phyloP scores from a whole-genome alignment of 2,113 vertebrate species.

The Sapajus apella region DNA sequence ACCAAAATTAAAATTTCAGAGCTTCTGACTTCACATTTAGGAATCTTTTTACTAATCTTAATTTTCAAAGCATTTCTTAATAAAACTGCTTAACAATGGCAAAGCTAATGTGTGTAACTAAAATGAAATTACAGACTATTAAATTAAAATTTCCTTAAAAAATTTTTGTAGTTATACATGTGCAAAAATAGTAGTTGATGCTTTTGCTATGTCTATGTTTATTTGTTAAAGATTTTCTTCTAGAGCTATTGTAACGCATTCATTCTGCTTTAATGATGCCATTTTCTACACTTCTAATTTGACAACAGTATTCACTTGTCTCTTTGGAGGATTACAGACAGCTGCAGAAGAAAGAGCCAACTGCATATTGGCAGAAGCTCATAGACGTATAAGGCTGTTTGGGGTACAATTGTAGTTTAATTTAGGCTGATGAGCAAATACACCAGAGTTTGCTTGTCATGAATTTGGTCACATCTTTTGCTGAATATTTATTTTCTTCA shows the following conservation, averaged over 20 bases:
- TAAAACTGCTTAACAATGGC: neutral
- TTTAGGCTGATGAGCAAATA: constrained; percentile 82
- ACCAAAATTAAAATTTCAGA: neutral
- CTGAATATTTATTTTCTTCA: constrained; percentile 58
- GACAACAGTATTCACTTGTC: constrained; percentile 81
- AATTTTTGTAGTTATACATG: constrained; percentile 36
- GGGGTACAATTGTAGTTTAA: constrained; percentile 77
- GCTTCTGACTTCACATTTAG: neutral
- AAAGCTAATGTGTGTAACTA: neutral
- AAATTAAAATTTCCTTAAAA: neutral
- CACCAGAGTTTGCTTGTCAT: constrained; percentile 64
- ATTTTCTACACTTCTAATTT: constrained; percentile 81
- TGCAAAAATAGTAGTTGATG: constrained; percentile 22
- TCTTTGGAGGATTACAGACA: constrained; percentile 78
- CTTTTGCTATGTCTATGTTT: constrained; percentile 35
- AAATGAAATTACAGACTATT: neutral
- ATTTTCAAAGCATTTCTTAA: neutral
- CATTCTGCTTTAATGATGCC: constrained; percentile 75
- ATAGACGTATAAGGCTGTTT: constrained; percentile 74
- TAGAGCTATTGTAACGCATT: constrained; percentile 65
- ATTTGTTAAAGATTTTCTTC: constrained; percentile 61
- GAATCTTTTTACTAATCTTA: neutral
- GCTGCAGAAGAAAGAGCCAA: constrained; percentile 78
- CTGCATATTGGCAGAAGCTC: constrained; percentile 74
- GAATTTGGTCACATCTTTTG: constrained; percentile 67